Base-by-base conservation (phyloP, 2,113 vertebrate species). In the Ahaetulla prasina region DNA sequence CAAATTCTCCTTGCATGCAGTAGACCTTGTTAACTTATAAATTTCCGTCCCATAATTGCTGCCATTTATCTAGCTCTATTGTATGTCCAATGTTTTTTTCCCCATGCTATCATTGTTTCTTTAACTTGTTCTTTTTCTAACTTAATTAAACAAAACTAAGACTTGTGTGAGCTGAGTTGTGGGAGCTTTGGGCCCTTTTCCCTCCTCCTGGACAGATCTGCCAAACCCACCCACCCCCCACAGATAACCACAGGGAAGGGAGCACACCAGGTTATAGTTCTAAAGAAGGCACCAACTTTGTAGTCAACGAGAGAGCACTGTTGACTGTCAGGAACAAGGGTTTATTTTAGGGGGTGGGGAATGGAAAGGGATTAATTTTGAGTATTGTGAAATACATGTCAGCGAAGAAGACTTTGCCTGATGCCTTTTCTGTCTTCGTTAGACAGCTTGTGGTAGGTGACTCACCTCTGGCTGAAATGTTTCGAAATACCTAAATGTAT, bases 311-410 rank as follows among this genome's bases (percentile, higher is more conserved):
- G 90, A 94, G 96, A 96, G 95, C 96, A 96, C 91, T 91, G 92
- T 95, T 96, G 95, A 95, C 94, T 95, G 94, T 95, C 95, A 94
- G 96, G 95, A 96, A 97, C 92, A 94, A 86, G 91, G 68, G 95
- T 94, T 96, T 97, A 97, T 97, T 96, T 97, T 96, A 95, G 95
- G 96, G 95, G 95, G 94, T 94, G 94, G 93, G 50, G 23, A 25
- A 27, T 35, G 68, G 27, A 30, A 55, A 91, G 95, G 94, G 96
- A 96, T 95, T 94, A 89, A 54, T 23, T 45, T 63, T 50, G 50
- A 50, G 27, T 60, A 89, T 60, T 50, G 54, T 88, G 53, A 92
- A 30, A 92, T 92, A 60, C 1, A 35, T 85, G 87, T 16, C 43
- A 27, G 30, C 57, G 39, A 80, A 47, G 45, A 85, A 2, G 8